Percentiles rank a stretch among this genome's conserved stretches.
phyloP scores from a whole-genome alignment of 2,888 invertebrate species.

The Panopea generosa region DNA sequence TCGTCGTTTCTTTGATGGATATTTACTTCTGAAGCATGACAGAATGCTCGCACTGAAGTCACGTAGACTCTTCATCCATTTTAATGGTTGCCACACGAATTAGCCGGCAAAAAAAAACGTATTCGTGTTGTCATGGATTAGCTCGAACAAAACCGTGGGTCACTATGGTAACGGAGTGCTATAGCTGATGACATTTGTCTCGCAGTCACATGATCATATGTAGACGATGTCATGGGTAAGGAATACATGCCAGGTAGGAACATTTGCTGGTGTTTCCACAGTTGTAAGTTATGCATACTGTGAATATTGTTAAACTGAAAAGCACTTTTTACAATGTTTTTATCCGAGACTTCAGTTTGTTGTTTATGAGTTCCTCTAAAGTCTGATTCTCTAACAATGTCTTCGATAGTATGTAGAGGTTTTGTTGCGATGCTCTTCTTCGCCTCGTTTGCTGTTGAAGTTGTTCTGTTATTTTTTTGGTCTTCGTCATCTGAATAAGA shows the following conservation, averaged over 20 bases:
- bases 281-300: slow-evolving; percentile 31
- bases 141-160: slow-evolving; percentile 55
- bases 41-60: slow-evolving; percentile 29
- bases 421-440: slow-evolving; percentile 10
- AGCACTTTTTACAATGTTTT: slow-evolving; percentile 45
- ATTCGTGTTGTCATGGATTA: slow-evolving; percentile 2
- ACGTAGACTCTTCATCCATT: slow-evolving; percentile 49
- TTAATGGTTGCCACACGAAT: not conserved
- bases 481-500: not conserved
- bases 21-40: slow-evolving; percentile 21
- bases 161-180: slow-evolving; percentile 51
- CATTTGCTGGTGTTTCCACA: slow-evolving; percentile 55
- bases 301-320: slow-evolving; percentile 45
- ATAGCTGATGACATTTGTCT: slow-evolving; percentile 56
- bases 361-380: slow-evolving; percentile 4
- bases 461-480: not conserved
- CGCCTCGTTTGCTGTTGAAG: not conserved
- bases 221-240: slow-evolving; percentile 40
- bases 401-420: slow-evolving; percentile 53
- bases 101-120: not conserved
- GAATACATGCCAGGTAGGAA: slow-evolving; percentile 51
- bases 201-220: slow-evolving; percentile 51
- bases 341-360: slow-evolving; percentile 1
- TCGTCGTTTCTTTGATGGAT: slow-evolving; percentile 18
- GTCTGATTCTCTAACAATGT: slow-evolving; percentile 42